Evolutionary conservation across 2,888 invertebrate species (phyloP).

Genomic region (Rhingia rostrata): DNA sequence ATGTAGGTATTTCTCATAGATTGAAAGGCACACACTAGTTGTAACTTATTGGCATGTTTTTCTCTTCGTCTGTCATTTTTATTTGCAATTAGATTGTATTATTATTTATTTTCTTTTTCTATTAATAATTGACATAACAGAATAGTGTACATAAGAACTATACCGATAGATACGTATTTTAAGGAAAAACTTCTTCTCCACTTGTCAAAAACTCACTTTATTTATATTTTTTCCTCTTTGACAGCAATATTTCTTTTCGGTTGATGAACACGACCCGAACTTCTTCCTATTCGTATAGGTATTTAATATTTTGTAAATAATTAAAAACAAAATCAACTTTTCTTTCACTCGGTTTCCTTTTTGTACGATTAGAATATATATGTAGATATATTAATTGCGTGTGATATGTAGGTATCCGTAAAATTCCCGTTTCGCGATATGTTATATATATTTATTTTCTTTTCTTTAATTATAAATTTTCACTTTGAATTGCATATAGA

Average conservation of each 20-base stretch:
- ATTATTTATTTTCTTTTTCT: constrained; percentile 34
- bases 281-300: constrained; percentile 32
- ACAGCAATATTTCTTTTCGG: constrained; percentile 8
- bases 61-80: constrained; percentile 38
- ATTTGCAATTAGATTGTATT: constrained; percentile 32
- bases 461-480: constrained; percentile 36
- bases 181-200: constrained; percentile 7
- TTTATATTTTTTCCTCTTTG: constrained; percentile 20
- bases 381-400: constrained; percentile 45
- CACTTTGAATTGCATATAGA: constrained; percentile 59
- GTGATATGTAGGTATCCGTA: constrained; percentile 66
- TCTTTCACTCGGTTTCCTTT: constrained; percentile 53
- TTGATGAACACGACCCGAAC: constrained; percentile 33
- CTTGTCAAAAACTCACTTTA: constrained; percentile 51
- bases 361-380: constrained; percentile 65
- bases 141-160: constrained; percentile 7
- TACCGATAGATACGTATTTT: constrained; percentile 17
- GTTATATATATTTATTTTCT: constrained; percentile 45
- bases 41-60: constrained; percentile 35
- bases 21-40: constrained; percentile 65
- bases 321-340: constrained; percentile 41
- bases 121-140: constrained; percentile 52
- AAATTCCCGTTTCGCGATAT: constrained; percentile 70
- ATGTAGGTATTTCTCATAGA: neutral
- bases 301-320: constrained; percentile 40